phyloP scores from a whole-genome alignment of 2,888 invertebrate genomes.

The Phalangium opilio region DNA sequence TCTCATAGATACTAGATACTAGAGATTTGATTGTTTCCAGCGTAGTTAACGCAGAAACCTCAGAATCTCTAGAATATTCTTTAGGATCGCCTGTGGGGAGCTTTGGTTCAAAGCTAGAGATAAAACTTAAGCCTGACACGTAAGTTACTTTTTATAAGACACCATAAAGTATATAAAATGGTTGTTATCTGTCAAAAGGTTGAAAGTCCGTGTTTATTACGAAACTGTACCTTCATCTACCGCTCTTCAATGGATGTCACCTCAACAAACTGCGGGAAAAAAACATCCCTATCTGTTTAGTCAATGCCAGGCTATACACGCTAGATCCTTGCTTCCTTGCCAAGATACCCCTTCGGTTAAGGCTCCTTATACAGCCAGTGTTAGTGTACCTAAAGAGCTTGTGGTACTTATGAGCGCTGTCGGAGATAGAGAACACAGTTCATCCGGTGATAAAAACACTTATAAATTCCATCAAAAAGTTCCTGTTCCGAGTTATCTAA shows the following conservation, averaged over 20 bases:
- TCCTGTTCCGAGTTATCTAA: conserved; percentile 73
- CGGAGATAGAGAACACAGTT: conserved; percentile 33
- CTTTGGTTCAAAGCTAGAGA: conserved; percentile 61
- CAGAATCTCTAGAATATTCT: conserved; percentile 41
- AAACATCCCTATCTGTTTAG: conserved; percentile 57
- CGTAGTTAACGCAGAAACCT: conserved; percentile 40
- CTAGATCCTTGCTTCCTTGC: conserved; percentile 74
- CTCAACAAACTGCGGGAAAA: conserved; percentile 74
- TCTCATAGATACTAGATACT: conserved; percentile 53
- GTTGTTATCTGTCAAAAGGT: conserved; percentile 8
- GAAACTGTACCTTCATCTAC: conserved; percentile 58
- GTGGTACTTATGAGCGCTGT: conserved; percentile 80
- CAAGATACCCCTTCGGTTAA: conserved; percentile 86
- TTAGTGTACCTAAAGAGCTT: conserved; percentile 52
- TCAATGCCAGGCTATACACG: conserved; percentile 61
- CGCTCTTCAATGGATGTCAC: conserved; percentile 75
- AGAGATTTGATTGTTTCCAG: conserved; percentile 50
- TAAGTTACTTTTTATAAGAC: conserved; percentile 15
- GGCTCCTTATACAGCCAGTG: conserved; percentile 58
- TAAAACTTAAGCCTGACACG: conserved; percentile 42
- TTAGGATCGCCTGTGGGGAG: conserved; percentile 45
- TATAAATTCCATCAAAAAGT: conserved; percentile 46
- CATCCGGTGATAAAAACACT: conserved; percentile 35
- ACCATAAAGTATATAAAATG: not conserved
- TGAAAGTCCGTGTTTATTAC: conserved; percentile 42